Evolutionary conservation across 37 sponge, comb jelly and placozoan genomes (phyloP).

Genomic region (Amphimedon queenslandica): DNA sequence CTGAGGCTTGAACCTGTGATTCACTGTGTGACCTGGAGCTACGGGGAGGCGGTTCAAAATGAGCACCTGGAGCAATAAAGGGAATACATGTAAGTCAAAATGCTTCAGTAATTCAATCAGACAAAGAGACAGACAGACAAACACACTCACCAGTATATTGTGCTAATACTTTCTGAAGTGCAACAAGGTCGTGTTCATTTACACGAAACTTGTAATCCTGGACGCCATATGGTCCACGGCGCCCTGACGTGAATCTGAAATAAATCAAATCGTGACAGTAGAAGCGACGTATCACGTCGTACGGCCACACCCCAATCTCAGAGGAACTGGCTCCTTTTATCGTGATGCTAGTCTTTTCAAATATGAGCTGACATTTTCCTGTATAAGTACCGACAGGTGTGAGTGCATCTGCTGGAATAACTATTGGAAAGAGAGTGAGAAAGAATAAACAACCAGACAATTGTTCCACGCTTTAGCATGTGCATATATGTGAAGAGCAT

Average conservation of each 20-base stretch:
- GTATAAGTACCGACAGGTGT: constrained; percentile 27
- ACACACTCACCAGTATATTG: constrained; percentile 41
- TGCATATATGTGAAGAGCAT: no score
- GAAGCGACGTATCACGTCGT: constrained; percentile 49
- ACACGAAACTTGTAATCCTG: constrained; percentile 39
- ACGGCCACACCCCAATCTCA: constrained; percentile 40
- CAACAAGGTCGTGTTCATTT: not conserved
- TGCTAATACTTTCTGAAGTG: constrained; percentile 20
- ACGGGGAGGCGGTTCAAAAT: not conserved
- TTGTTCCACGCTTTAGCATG: no score
- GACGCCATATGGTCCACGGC: constrained; percentile 51
- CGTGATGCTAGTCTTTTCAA: constrained; percentile 28
- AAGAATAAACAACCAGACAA: no score
- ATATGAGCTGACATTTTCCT: constrained; percentile 31
- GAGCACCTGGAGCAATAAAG: not conserved
- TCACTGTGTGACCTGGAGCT: not conserved
- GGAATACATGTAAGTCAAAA: no score
- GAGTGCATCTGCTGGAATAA: constrained; percentile 28
- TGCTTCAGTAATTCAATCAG: not conserved
- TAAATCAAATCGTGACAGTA: constrained; percentile 32
- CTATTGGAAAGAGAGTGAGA: no score
- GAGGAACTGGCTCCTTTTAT: not conserved
- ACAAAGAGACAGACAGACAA: no score
- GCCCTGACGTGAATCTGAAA: constrained; percentile 50
- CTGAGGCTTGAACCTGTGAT: no score